Base-by-base conservation (phyloP, 2,888 invertebrate genomes). In the Platycnemis pennipes region DNA sequence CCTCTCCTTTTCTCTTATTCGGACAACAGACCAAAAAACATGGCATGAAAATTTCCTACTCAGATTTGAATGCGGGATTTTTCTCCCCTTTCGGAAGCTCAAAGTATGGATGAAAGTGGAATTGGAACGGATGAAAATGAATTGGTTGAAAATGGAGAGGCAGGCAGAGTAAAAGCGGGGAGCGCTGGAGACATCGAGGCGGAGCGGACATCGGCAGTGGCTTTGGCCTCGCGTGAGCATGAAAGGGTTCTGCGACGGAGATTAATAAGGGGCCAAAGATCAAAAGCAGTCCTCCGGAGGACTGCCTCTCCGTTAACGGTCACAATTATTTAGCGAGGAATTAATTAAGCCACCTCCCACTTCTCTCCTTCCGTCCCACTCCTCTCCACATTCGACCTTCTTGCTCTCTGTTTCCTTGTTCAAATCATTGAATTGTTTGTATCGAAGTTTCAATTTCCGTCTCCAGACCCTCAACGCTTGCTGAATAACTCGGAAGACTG, bases 251-350 rank as follows among this genome's bases (percentile, higher is more conserved):
- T 26, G 37, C 77, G 37, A 16, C 37, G 77, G 77, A 77, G 77
- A 77, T 77, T 37, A 37, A 77, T 77, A 31, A 77, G 77, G 31
- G 37, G 5, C 13, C 77, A 0, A 77, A 77, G 77, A 77, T 77
- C 77, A 77, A 77, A 37, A 77, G 77, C 37, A 77, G 8, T 13
- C 37, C 37, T 37, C 37, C 37, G 37, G 13, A 26, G 77, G 77
- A 37, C 37, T 77, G 37, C 37, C 16, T 77, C 77, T 37, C 77
- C 8, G 31, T 77, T 22, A 37, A 77, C 69, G 77, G 77, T 77
- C 77, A 77, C 77, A 77, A 77, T 77, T 37, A 77, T 77, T 77
- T 77, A 16, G 77, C 77, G 77, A 77, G 77, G 77, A 77, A 77
- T 77, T 37, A 77, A 77, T 77, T 77, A 77, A 26, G 37, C 77